A percentile compares a stretch with the other conserved stretches of the same genome.
These are phyloP conservation scores for Anguilla marmorata DNA, from an alignment of 2,797 vertebrate genomes.

Conservation along the genomic window DNA sequence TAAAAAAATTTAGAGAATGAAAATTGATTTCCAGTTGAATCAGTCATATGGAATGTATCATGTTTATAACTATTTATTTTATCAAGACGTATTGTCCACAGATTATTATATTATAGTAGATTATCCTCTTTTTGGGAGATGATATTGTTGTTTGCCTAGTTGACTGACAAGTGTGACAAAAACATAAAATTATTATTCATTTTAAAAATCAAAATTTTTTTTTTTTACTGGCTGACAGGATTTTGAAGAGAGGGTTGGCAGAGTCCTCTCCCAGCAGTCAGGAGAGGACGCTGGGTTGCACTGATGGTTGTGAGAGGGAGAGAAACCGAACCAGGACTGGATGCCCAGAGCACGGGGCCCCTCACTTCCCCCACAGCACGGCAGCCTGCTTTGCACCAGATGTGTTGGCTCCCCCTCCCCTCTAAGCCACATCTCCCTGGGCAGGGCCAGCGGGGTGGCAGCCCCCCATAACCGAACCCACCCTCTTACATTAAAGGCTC, in stretches of 20 bases:
- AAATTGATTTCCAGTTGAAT: neutral
- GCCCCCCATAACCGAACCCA: conserved; percentile 5
- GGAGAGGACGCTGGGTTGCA: neutral
- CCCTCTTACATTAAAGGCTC: conserved; percentile 22
- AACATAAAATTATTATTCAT: too few species aligned
- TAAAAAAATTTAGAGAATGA: too few species aligned
- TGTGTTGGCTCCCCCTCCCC: neutral
- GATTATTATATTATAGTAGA: neutral
- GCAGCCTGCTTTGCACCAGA: neutral
- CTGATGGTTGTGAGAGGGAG: neutral
- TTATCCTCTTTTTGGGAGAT: neutral
- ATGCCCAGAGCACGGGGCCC: neutral
- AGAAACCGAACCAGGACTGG: neutral
- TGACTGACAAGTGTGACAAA: too few species aligned
- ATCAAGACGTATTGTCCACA: neutral
- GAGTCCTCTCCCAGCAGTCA: neutral
- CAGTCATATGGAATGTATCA: neutral
- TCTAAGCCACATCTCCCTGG: conserved; percentile 7
- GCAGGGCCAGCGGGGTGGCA: conserved; percentile 13
- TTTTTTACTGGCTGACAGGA: too few species aligned
- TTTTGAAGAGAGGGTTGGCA: too few species aligned
- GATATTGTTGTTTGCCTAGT: neutral
- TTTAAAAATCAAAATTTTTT: too few species aligned
- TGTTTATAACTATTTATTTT: neutral
- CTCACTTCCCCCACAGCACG: neutral